phyloP scores from a whole-genome alignment of 2,113 vertebrate species.

The Anguilla japonica region DNA sequence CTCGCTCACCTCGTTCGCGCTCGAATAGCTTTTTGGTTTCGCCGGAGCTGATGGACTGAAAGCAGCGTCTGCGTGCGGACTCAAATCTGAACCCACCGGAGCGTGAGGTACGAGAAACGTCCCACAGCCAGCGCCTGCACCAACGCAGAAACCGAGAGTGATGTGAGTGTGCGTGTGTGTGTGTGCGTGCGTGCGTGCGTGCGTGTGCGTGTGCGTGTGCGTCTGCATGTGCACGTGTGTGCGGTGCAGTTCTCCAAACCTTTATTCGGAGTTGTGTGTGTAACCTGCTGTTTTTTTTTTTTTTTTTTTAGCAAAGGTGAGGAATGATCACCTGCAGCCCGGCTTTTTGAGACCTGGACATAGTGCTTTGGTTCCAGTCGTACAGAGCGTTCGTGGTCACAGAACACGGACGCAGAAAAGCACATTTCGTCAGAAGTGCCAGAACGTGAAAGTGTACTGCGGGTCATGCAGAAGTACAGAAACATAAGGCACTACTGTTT shows the following conservation, averaged over 20 bases:
- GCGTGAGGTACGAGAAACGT: background rate
- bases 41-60: background rate
- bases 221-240: too few species aligned
- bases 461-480: too few species aligned
- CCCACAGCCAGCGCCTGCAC: too few species aligned
- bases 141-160: too few species aligned
- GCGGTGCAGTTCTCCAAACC: too few species aligned
- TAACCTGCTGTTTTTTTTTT: background rate
- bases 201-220: too few species aligned
- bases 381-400: too few species aligned
- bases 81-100: background rate
- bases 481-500: background rate
- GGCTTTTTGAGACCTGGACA: background rate
- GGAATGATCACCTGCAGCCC: background rate
- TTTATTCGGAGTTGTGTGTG: too few species aligned
- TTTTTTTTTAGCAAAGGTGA: background rate
- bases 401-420: too few species aligned
- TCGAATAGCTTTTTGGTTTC: background rate
- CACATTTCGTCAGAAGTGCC: background rate
- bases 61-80: background rate
- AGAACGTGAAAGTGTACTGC: background rate
- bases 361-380: background rate
- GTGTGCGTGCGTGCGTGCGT: too few species aligned
- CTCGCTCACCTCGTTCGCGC: background rate
- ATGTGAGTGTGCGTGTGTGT: too few species aligned